Evolutionary conservation across 2,888 invertebrate species (phyloP), one percentile per base, ranked within the genome.

Genomic region (Euzophera pinguis): DNA sequence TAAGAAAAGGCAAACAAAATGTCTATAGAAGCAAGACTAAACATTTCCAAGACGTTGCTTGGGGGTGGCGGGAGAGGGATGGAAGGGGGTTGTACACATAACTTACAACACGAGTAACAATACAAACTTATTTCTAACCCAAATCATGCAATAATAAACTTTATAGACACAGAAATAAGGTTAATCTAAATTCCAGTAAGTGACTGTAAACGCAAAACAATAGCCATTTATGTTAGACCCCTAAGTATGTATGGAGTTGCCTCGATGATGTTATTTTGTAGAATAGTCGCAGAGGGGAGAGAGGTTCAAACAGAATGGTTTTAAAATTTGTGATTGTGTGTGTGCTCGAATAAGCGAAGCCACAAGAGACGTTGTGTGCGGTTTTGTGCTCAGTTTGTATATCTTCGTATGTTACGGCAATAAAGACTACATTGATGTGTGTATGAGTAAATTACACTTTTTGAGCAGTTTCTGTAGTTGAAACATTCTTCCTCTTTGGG

Each of bases 1-100:
- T 78, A 81, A 84, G 79, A 81, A 78, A 79, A 77, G 73, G 70
- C 79, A 83, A 86, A 87, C 84, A 86, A 86, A 85, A 83, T 76
- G 69, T 75, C 76, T 85, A 80, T 81, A 80, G 76, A 76, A 71
- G 75, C 76, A 77, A 78, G 77, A 81, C 85, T 82, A 80, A 84
- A 51, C 51, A 51, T 51, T 51, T 51, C 51, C 51, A 51, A 51
- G 51, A 51, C 51, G 51, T 22, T 51, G 42, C 42, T 50, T 35
- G 35, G 43, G 50, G 50, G 50, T 50, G 50, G 50, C 9, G 27
- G 50, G 50, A 22, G 50, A 16, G 12, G 14, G 35, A 3, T 16
- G 37, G 12, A 10, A 37, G 22, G 51, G 35, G 43, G 17, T 34
- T 5, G 16, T 22, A 27, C 37, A 42, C 27, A n/a, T 42, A 50